Conservation (phyloP, 2,113 vertebrate genomes). For the Calyptomena viridis region DNA sequence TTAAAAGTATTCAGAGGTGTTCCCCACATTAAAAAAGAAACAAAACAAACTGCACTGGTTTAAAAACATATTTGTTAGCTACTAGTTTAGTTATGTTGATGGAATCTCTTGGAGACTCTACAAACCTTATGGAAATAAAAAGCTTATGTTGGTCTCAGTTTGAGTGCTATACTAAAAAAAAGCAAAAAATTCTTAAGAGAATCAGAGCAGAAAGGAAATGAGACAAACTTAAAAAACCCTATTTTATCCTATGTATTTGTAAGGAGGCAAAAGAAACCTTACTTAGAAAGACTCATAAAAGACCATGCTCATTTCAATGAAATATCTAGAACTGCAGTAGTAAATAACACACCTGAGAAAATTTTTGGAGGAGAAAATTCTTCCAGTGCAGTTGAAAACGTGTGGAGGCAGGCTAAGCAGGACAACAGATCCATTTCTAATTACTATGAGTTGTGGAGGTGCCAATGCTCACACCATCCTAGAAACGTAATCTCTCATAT, state of each 20-base stretch:
- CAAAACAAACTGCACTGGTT: rapidly evolving
- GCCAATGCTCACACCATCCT: background rate
- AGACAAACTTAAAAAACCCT: background rate
- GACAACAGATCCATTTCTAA: background rate
- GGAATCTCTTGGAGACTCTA: background rate
- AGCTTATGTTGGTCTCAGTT: background rate
- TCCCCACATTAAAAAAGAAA: background rate
- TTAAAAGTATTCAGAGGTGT: background rate
- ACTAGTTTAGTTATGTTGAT: background rate
- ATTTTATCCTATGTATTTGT: background rate
- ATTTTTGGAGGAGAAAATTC: background rate
- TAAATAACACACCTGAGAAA: background rate
- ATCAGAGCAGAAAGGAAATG: background rate
- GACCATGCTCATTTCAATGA: background rate
- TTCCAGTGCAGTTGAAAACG: background rate
- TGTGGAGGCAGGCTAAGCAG: background rate
- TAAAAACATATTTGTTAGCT: background rate
- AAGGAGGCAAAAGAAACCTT: background rate
- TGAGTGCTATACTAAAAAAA: background rate
- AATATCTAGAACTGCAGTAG: background rate
- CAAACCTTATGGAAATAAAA: background rate
- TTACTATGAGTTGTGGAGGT: background rate
- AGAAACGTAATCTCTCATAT: background rate
- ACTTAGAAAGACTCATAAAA: background rate
- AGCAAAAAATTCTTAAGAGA: background rate